Conservation (phyloP, 2,113 vertebrate species). For the Psittacus erithacus region DNA sequence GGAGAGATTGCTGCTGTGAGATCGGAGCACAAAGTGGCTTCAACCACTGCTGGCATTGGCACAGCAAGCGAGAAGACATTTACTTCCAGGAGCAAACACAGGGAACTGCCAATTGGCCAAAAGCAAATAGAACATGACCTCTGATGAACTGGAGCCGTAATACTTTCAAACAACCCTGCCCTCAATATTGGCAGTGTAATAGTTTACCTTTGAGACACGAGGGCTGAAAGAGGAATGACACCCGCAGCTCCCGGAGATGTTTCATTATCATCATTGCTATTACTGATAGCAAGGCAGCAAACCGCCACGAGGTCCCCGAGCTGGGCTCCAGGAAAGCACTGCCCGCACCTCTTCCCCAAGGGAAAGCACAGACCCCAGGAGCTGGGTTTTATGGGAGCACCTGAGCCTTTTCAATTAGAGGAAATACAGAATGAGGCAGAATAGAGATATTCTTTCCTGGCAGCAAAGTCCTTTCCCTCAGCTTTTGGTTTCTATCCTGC, state of each 20-base stretch:
- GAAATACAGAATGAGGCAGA: not conserved
- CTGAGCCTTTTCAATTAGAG: not conserved
- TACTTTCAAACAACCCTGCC: not conserved
- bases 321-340: not conserved
- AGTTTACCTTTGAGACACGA: not conserved
- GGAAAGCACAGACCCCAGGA: not conserved
- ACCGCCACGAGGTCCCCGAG: accelerated
- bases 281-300: not conserved
- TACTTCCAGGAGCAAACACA: not conserved
- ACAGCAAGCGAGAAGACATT: not conserved
- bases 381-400: not conserved
- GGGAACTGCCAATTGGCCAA: not conserved
- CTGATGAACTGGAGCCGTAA: not conserved
- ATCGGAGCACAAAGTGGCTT: accelerated
- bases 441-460: not conserved
- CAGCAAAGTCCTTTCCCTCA: not conserved
- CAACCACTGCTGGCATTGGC: not conserved
- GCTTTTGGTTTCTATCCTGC: not conserved
- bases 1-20: not conserved
- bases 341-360: not conserved
- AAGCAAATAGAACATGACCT: not conserved
- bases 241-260: not conserved
- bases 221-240: not conserved
- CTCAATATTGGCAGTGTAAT: not conserved
- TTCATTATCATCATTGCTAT: not conserved